These are phyloP conservation scores for Frankliniella intonsa DNA, from an alignment of 2,888 invertebrate species.

Conservation along the genomic window DNA sequence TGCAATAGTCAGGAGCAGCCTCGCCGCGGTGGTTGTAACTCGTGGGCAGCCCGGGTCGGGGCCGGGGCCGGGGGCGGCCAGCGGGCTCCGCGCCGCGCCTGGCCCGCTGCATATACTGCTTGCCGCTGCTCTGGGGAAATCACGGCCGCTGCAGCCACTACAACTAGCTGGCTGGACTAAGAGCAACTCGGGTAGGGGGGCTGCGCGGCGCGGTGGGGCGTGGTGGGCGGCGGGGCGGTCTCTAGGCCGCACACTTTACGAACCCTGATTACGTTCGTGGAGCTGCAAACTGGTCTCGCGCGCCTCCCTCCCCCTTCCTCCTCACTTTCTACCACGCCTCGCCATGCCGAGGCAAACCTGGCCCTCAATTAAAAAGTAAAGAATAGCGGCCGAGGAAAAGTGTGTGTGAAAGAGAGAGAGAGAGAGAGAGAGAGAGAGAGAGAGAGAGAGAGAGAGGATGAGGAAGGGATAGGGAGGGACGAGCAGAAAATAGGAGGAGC, in stretches of 20 bases:
- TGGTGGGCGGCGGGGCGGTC: not conserved
- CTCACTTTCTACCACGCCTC: not conserved
- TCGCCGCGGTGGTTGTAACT: not conserved
- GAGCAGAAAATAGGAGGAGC: not conserved
- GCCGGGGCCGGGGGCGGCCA: not conserved
- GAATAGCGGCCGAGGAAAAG: not conserved
- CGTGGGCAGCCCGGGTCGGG: not conserved
- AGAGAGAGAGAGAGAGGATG: not conserved
- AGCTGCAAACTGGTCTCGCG: not conserved
- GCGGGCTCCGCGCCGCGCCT: not conserved
- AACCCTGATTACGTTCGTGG: not conserved
- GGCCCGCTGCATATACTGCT: not conserved
- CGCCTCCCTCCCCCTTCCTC: not conserved
- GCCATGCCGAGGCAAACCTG: not conserved
- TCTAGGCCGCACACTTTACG: not conserved
- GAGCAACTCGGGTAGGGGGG: not conserved
- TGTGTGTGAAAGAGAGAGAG: not conserved
- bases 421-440: not conserved
- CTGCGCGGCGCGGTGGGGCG: not conserved
- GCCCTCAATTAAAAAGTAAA: constrained; percentile 10
- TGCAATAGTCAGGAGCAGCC: not conserved
- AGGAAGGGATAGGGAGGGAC: not conserved
- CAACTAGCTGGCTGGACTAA: not conserved
- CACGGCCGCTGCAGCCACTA: not conserved
- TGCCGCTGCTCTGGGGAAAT: not conserved